These are phyloP conservation scores for Molossus alvarezi DNA, from an alignment of 2,797 vertebrate genomes.

Conservation along the genomic window DNA sequence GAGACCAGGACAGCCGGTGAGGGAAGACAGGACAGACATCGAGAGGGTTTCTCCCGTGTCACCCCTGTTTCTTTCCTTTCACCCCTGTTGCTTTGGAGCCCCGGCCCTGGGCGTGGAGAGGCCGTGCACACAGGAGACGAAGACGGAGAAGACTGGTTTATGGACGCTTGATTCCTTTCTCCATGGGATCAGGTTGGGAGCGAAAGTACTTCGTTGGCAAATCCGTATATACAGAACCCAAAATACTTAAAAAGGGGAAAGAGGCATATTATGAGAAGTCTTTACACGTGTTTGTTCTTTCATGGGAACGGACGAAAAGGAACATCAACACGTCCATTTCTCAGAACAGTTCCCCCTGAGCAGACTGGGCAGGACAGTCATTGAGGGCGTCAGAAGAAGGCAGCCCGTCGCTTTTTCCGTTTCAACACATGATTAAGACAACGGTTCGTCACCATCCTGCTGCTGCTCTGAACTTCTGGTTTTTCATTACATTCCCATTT, in stretches of 20 bases:
- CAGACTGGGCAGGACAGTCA: neutral
- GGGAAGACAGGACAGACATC: conserved; percentile 76
- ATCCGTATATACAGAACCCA: neutral
- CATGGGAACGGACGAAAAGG: neutral
- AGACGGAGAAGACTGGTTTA: conserved; percentile 68
- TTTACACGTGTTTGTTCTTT: neutral
- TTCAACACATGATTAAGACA: neutral
- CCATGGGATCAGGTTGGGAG: neutral
- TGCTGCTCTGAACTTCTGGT: neutral
- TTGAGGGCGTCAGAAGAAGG: neutral
- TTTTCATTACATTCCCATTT: neutral
- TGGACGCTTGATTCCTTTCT: neutral
- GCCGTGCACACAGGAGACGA: conserved; percentile 61
- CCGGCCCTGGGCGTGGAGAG: conserved; percentile 65
- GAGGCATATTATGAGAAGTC: neutral
- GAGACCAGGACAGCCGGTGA: conserved; percentile 80
- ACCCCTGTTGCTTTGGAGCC: conserved; percentile 36
- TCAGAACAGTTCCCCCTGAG: neutral
- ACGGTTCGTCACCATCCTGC: neutral
- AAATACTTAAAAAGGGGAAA: neutral
- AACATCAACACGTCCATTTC: neutral
- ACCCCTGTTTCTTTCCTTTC: conserved; percentile 66
- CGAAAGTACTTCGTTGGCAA: neutral
- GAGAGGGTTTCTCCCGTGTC: conserved; percentile 62
- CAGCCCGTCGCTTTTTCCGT: neutral